phyloP scores from a whole-genome alignment of 2,113 vertebrate species.

The Misgurnus mizolepis region DNA sequence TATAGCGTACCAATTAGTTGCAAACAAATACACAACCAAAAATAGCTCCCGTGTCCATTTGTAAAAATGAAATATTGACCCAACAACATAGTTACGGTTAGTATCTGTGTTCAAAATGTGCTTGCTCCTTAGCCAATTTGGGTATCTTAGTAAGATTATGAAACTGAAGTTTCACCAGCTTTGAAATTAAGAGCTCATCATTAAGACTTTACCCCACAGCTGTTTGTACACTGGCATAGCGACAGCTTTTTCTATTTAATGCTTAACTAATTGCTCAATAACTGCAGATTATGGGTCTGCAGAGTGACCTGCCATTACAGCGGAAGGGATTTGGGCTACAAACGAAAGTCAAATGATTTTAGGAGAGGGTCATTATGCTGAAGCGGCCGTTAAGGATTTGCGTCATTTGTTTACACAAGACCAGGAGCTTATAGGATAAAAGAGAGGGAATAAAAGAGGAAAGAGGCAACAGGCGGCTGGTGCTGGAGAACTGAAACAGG shows the following conservation, averaged over 20 bases:
- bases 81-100: not conserved
- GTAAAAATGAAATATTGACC: not conserved
- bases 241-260: slow-evolving; percentile 27
- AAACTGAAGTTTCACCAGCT: not conserved
- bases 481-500: slow-evolving; percentile 63
- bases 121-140: not conserved
- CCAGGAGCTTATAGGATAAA: slow-evolving; percentile 14
- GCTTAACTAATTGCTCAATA: slow-evolving; percentile 14
- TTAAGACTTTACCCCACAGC: slow-evolving; percentile 28
- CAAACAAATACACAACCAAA: not conserved
- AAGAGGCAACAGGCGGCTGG: slow-evolving; percentile 20
- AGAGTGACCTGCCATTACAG: slow-evolving; percentile 5
- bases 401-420: slow-evolving; percentile 53
- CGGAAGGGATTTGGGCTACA: slow-evolving; percentile 30
- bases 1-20: not conserved
- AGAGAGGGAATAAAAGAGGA: not conserved
- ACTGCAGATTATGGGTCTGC: slow-evolving; percentile 21
- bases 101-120: not conserved
- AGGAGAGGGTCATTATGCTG: slow-evolving; percentile 23
- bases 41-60: not conserved
- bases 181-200: slow-evolving; percentile 26
- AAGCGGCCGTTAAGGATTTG: slow-evolving; percentile 47
- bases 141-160: not conserved
- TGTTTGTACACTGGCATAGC: slow-evolving; percentile 16
- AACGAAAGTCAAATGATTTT: slow-evolving; percentile 46